A percentile compares a stretch with the other conserved stretches of the same genome.
Conservation (phyloP, 2,113 vertebrate genomes). For the Labeo rohita region DNA sequence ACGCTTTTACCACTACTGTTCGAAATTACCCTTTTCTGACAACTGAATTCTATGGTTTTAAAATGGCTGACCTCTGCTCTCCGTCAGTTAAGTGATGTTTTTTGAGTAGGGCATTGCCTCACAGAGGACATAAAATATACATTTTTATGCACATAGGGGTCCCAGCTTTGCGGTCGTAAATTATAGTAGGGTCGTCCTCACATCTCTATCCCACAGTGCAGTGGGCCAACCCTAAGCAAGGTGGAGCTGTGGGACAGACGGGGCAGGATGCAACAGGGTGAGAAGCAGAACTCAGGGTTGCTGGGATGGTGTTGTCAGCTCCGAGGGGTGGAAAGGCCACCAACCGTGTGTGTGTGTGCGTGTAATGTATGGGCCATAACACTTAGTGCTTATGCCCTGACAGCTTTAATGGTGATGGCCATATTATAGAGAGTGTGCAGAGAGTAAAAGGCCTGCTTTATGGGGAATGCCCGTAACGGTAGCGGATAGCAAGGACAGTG, state of each 20-base stretch:
- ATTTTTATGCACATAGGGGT: constrained; percentile 38
- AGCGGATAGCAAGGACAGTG: constrained; percentile 54
- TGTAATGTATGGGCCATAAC: constrained; percentile 77
- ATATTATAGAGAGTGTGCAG: constrained; percentile 78
- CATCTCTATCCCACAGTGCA: constrained; percentile 34
- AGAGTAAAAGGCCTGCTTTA: constrained; percentile 61
- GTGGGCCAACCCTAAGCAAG: constrained; percentile 10
- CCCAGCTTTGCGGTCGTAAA: constrained; percentile 50
- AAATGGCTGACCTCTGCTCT: constrained; percentile 44
- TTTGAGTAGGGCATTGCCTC: constrained; percentile 43
- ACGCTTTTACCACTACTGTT: not conserved
- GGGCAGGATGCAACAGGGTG: not conserved
- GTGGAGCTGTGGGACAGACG: constrained; percentile 17
- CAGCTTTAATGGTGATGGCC: constrained; percentile 83
- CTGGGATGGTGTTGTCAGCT: constrained; percentile 26
- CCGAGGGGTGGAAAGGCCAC: not conserved
- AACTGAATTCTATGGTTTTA: constrained; percentile 52
- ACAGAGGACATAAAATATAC: constrained; percentile 36
- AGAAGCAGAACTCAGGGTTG: not conserved
- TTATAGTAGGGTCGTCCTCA: constrained; percentile 39
- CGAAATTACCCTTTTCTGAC: constrained; percentile 42
- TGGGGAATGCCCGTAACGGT: constrained; percentile 52
- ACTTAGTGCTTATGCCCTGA: constrained; percentile 75
- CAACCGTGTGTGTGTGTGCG: constrained; percentile 18
- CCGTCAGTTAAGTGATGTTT: constrained; percentile 43